Base-by-base conservation (phyloP, 2,113 vertebrate species). In the Aspidoscelis tigris region DNA sequence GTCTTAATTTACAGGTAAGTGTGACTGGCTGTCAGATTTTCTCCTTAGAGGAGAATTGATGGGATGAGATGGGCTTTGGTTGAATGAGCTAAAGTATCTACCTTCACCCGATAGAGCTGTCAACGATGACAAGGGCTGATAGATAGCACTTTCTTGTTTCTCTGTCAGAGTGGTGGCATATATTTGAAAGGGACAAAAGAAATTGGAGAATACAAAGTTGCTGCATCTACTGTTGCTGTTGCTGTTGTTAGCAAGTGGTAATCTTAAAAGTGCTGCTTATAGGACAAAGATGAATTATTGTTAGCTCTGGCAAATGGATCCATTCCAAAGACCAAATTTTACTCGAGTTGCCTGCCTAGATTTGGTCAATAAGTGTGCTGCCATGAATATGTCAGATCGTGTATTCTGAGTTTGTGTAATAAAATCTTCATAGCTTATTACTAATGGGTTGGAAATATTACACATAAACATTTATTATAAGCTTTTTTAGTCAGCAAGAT, bases 1-100 rank as follows among this genome's bases (percentile, higher is more conserved):
- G 98, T 99, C 71, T 96, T 99, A 85, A 98, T 99, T 88, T 99
- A 99, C 97, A 99, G 98, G 98, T 99, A 97, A 95, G 81, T 71
- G 44, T 7, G 76, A 69, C 76, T 87, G 50, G 44, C 76, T 86
- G 53, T 33, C 84, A 1, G 64, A 82, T 84, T 39, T 7, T 89
- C 3, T 61, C 1, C 70, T 53, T 84, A 72, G 76, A 53, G 53
- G 43, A 74, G 43, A 82, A 76, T 79, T 79, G 21, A 44, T 75
- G 50, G 58, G 76, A 44, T 82, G 47, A 21, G 21, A 66, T 7
- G 3, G 71, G 9, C 14, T 39, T 3, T 2, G 1, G 1, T 21
- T 83, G 84, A 86, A 73, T 18, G 81, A 58, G 2, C 7, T 65
- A 47, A 69, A 80, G 1, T 39, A 12, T 53, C 79, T 10, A 26